phyloP scores from a whole-genome alignment of 2,113 vertebrate species.

The Percopsis transmontana region DNA sequence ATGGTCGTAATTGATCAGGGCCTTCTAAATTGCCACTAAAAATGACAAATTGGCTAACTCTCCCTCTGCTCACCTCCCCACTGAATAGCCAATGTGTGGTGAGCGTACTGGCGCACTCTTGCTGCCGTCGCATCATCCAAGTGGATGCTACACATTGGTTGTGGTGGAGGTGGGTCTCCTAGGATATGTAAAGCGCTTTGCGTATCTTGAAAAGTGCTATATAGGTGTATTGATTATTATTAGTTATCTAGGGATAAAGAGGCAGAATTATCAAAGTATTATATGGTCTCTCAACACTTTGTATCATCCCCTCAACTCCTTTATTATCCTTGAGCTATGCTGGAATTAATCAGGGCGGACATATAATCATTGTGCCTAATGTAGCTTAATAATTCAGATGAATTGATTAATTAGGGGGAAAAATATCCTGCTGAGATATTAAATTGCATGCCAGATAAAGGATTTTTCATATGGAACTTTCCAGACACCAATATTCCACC shows the following conservation, averaged over 20 bases:
- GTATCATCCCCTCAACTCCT: constrained; percentile 8
- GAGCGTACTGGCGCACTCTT: too few species aligned
- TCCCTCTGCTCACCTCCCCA: too few species aligned
- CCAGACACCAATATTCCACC: constrained; percentile 11
- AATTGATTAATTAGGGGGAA: constrained; percentile 51
- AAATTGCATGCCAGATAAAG: constrained; percentile 34
- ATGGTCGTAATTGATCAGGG: too few species aligned
- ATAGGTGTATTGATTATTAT: too few species aligned
- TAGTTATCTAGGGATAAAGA: neutral
- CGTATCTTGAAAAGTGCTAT: too few species aligned
- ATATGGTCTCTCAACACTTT: constrained; percentile 11
- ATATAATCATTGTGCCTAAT: constrained; percentile 52
- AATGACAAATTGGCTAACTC: too few species aligned
- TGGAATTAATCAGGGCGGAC: constrained; percentile 45
- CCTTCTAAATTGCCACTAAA: too few species aligned
- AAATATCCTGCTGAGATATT: constrained; percentile 19
- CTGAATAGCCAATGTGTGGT: too few species aligned
- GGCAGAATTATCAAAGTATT: neutral
- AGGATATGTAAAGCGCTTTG: too few species aligned
- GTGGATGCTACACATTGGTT: too few species aligned
- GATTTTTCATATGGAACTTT: constrained; percentile 15
- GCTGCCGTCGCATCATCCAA: too few species aligned
- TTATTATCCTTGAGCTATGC: constrained; percentile 41
- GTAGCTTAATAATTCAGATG: constrained; percentile 51
- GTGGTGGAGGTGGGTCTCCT: too few species aligned